Evolutionary conservation across 1,140 invertebrate genomes (phyloP), one percentile per base, ranked within the genome.

Genomic region (Pomacea maculata): DNA sequence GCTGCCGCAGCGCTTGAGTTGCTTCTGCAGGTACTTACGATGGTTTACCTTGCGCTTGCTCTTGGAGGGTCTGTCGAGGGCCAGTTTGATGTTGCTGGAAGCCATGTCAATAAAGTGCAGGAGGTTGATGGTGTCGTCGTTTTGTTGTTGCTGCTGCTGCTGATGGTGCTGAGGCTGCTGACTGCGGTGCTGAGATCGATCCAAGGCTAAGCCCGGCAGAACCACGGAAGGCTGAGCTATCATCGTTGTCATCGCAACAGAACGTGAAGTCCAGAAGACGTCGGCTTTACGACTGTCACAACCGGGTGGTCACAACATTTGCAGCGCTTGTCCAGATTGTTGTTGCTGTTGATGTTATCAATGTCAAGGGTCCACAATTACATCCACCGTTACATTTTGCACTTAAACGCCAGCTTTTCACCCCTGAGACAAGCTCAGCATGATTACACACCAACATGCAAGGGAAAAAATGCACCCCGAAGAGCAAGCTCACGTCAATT

Each of bases 11-110:
- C 85, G 75, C 78, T 89, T 90, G n/a, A 90, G 78, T 64, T 90
- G 88, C 81, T 90, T 90, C 80, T 89, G 89, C 57, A 90, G 82
- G 82, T 90, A 90, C 81, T 89, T 90, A 63, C 89, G 78, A 68
- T 90, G 89, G 75, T 90, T 90, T 25, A 90, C 87, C 70, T 88
- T 89, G 29, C 89, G 79, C 84, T 89, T 89, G 54, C 84, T 89
- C 71, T 87, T 87, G 1, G 81, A 80, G 15, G 88, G 87, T 81
- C 85, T 85, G 77, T 89, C 87, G 57, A 89, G 78, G 45, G 88
- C 88, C 15, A 87, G 74, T 82, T 89, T 88, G 14, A 89, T 88
- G 74, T 88, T 89, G 79, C 85, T 87, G 25, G 88, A 87, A 19
- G 88, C 88, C 84, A 88, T 86, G 67, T 89, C 88, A 45, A 89